Base-by-base conservation (phyloP, 2,888 invertebrate species). In the Watsonalla binaria region DNA sequence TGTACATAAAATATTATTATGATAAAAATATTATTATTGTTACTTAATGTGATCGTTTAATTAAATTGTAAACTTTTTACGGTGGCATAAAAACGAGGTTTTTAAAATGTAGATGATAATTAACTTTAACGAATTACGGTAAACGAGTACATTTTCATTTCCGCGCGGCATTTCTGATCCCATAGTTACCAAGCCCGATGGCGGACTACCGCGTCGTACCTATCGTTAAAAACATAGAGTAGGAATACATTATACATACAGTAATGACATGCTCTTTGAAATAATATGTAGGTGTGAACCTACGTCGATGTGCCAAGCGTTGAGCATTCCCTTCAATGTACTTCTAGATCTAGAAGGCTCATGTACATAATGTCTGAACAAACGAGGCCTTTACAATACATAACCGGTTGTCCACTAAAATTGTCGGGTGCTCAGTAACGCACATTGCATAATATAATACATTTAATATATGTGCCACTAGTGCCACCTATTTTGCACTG, bases 11-110 rank as follows among this genome's bases (percentile, higher is more conserved):
- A 78, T 81, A 76, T 73, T 72, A 70, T 73, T 80, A 77, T 72
- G 70, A 72, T 71, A 72, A 77, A 72, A 70, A 75, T 75, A 72
- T 72, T 70, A 74, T 77, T 77, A 85, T 81, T 85, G 84, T 90
- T 88, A 87, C 83, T 86, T 86, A 84, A 82, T 80, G 82, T 84
- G 80, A 81, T 82, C 71, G 77, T 84, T 80, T 73, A 75, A 77
- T 76, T 77, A 66, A 66, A 79, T 79, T 77, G 24, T 24, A 24
- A 72, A 64, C 80, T 84, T 86, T 81, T 65, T 82, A 80, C 73
- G 78, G 65, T 74, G 72, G 76, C 73, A 70, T 70, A 65, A 74
- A 68, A 70, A 73, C 61, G 65, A 66, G 65, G 42, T 42, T 75
- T 70, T 66, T 67, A 65, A 62, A 70, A 66, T 60, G 55, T 68